phyloP scores from a whole-genome alignment of 2,797 vertebrate genomes.

The Enteromius radiatus region DNA sequence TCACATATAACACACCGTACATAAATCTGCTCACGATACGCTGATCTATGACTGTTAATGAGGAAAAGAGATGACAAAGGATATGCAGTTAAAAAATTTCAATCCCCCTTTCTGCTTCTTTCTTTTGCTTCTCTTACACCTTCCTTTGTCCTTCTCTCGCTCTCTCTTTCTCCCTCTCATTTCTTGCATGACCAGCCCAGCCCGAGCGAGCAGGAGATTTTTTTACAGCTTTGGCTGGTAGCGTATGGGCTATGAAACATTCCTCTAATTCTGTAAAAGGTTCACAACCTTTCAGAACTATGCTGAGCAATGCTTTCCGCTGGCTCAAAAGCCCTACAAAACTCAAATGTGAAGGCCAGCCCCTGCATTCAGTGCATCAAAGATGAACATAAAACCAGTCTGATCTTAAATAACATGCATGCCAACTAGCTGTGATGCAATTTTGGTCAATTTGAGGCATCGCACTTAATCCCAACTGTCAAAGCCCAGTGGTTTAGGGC shows the following conservation, averaged over 20 bases:
- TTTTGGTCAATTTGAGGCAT: not conserved
- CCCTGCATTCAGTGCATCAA: not conserved
- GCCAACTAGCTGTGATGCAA: not conserved
- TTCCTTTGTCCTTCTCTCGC: conserved; percentile 34
- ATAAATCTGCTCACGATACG: conserved; percentile 12
- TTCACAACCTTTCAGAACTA: conserved; percentile 30
- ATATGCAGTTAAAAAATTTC: conserved; percentile 38
- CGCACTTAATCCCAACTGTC: not conserved
- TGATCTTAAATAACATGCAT: not conserved
- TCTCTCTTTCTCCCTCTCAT: conserved; percentile 12
- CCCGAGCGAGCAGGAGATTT: not conserved
- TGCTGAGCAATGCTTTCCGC: conserved; percentile 39
- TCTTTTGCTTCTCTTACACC: conserved; percentile 1
- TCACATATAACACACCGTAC: conserved; percentile 7
- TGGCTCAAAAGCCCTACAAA: conserved; percentile 21
- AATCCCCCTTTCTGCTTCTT: not conserved
- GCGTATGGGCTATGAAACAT: conserved; percentile 48
- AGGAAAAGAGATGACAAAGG: conserved; percentile 16
- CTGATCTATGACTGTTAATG: conserved; percentile 38
- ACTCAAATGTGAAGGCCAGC: not conserved
- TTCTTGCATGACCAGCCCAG: conserved; percentile 20
- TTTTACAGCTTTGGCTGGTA: conserved; percentile 44
- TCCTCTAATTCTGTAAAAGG: conserved; percentile 51
- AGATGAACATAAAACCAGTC: not conserved
- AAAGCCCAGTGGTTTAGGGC: not conserved